Evolutionary conservation across 2,888 invertebrate species (phyloP), one percentile per base, ranked within the genome.

Genomic region (Tenthredo livida): DNA sequence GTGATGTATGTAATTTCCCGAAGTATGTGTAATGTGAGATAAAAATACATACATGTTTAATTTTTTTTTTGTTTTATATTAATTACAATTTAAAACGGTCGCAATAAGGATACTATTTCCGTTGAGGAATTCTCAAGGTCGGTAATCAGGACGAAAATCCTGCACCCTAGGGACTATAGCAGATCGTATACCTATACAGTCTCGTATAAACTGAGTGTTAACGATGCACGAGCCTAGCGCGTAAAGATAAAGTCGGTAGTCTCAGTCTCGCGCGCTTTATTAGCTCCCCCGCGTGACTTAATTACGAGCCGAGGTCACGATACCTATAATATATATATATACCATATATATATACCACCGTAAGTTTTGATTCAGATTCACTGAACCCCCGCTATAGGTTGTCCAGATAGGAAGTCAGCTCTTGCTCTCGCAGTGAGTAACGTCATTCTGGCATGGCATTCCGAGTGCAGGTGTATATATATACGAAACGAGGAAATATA

Each of bases 241-340:
- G n/a, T n/a, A n/a, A n/a, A n/a, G n/a, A 61, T 80, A 80, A 61
- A 61, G 65, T 80, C 80, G 58, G 80, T 9, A 80, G 54, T 80
- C 80, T 37, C 29, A 33, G 67, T 67, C 67, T 67, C 33, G 67
- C 80, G 61, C 80, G 80, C 80, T 61, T 80, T 37, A 37, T 61
- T 40, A 54, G 25, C 54, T 17, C 40, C 61, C 80, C 65, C 80
- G 80, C 80, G 80, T 80, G 80, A 80, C 80, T 80, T 65, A 54
- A 80, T 80, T 80, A 80, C 58, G 80, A 80, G 80, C 37, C 61
- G 80, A 58, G 61, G 80, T 80, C 80, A 77, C 77, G 77, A 77
- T 33, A 77, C 33, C 50, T 25, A 29, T 21, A 17, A 17, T 21
- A 73, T n/a, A 21, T 17, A 54, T 12, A 75, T 21, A 12, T 15